A percentile compares a stretch with the other conserved stretches of the same genome.
Conservation (phyloP, 2,797 vertebrate species). For the Esox lucius region DNA sequence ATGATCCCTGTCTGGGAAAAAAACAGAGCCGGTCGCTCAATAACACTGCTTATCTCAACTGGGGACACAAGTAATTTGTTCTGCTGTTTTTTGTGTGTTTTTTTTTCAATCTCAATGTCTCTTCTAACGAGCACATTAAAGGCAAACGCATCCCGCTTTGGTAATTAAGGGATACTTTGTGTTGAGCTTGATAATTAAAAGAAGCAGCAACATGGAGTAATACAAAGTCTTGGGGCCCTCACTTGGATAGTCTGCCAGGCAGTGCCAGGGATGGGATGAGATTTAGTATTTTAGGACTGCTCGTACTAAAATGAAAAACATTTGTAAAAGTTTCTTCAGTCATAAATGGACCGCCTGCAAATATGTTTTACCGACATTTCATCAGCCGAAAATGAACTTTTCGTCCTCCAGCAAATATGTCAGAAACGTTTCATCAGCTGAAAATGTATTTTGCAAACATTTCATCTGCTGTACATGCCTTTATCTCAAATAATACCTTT, state of each 20-base stretch:
- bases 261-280: background rate
- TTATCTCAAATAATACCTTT: background rate
- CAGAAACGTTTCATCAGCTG: background rate
- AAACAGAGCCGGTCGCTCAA: background rate
- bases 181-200: constrained; percentile 4
- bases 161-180: background rate
- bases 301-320: background rate
- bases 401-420: too few relatives aligned
- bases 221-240: background rate
- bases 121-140: background rate
- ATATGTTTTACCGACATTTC: background rate
- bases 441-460: background rate
- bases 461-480: background rate
- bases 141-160: background rate
- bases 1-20: background rate
- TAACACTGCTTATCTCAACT: background rate
- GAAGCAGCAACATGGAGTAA: background rate
- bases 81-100: background rate
- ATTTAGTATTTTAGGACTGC: background rate
- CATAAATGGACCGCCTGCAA: background rate
- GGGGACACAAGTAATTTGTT: background rate
- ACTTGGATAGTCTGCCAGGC: background rate
- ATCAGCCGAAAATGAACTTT: too few relatives aligned
- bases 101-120: background rate
- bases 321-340: background rate